Conservation (phyloP, 2,888 invertebrate genomes). For the Stenurella melanura region DNA sequence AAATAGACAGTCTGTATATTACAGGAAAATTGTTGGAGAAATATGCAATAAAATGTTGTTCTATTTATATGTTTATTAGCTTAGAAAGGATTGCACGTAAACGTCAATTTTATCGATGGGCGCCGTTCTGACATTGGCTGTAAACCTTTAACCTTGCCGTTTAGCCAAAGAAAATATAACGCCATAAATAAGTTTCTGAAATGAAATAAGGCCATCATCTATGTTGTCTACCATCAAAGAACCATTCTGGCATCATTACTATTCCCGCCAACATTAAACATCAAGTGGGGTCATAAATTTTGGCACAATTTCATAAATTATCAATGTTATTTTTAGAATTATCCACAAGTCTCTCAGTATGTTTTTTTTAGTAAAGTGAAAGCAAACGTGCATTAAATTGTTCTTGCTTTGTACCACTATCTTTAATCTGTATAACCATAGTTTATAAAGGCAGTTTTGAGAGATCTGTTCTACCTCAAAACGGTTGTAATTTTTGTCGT, state of each 20-base stretch:
- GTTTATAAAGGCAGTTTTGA: too few relatives aligned
- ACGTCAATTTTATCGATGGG: not conserved
- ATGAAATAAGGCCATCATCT: not conserved
- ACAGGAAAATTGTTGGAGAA: too few relatives aligned
- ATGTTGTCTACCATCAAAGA: constrained; percentile 20
- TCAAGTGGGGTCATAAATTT: constrained; percentile 25
- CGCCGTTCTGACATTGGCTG: not conserved
- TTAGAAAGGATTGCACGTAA: too few relatives aligned
- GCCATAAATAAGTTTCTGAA: constrained; percentile 7
- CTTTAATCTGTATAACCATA: not conserved
- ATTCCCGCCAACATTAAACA: not conserved
- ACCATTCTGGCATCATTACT: constrained; percentile 13
- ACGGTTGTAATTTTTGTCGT: too few relatives aligned
- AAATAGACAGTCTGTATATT: too few relatives aligned
- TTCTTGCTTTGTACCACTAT: not conserved
- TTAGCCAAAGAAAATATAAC: not conserved
- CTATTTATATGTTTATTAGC: too few relatives aligned
- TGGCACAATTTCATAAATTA: constrained; percentile 19
- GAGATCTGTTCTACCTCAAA: too few relatives aligned
- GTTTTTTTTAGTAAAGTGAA: not conserved
- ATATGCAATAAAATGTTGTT: too few relatives aligned
- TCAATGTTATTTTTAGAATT: constrained; percentile 23
- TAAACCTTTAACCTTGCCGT: not conserved
- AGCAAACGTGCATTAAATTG: not conserved
- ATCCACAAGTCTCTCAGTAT: constrained; percentile 11